Percentiles rank a stretch among this genome's conserved stretches.
Conservation (phyloP, 1,140 invertebrate genomes). For the Conus betulinus region DNA sequence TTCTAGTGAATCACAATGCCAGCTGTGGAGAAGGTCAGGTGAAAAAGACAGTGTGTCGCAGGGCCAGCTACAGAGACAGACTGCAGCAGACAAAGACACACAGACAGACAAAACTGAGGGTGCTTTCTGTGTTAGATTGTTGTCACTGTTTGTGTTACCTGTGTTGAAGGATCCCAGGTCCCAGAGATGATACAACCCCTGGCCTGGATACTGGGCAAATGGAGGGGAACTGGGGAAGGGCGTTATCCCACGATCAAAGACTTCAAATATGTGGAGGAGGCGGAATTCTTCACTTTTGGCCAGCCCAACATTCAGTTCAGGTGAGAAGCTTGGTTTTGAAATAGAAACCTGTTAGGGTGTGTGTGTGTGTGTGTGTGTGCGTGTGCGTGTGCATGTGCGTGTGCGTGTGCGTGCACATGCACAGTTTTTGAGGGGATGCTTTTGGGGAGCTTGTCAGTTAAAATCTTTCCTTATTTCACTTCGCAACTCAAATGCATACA, state of each 20-base stretch:
- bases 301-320: slow-evolving; percentile 78
- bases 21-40: no score
- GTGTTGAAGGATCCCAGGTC: slow-evolving; percentile 8
- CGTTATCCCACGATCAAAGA: slow-evolving; percentile 80
- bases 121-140: no score
- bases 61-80: no score
- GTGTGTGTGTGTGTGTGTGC: neutral
- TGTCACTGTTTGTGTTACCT: neutral
- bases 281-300: slow-evolving; percentile 81
- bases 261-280: slow-evolving; percentile 80
- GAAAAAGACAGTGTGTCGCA: no score
- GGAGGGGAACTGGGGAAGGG: slow-evolving; percentile 79
- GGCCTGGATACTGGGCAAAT: slow-evolving; percentile 81
- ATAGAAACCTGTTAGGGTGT: neutral
- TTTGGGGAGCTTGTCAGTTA: no score
- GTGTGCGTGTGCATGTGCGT: slow-evolving; percentile 6
- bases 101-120: no score
- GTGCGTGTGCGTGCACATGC: neutral
- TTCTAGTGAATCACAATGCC: no score
- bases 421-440: no score
- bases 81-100: no score
- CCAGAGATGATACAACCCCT: slow-evolving; percentile 75
- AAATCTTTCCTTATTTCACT: no score
- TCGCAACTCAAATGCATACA: no score
- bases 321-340: slow-evolving; percentile 33